Conservation (phyloP, 2,113 vertebrate species). For the Aptenodytes patagonicus region DNA sequence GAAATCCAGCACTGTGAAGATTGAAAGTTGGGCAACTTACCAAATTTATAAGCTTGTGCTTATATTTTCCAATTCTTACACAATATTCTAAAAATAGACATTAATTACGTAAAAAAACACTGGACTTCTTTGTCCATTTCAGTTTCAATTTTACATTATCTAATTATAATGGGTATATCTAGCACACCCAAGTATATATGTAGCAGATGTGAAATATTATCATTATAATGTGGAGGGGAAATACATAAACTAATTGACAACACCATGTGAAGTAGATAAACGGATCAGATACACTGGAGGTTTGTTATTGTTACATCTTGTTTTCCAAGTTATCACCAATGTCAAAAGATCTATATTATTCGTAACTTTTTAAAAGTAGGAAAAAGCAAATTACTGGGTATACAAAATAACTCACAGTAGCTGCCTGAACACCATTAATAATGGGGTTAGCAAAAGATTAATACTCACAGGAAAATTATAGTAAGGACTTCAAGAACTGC, state of each 20-base stretch:
- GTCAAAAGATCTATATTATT: neutral
- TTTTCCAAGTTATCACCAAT: neutral
- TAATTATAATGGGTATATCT: neutral
- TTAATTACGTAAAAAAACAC: neutral
- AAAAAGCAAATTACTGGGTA: neutral
- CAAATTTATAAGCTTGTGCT: neutral
- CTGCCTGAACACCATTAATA: neutral
- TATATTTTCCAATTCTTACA: neutral
- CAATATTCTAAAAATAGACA: neutral
- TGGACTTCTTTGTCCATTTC: neutral
- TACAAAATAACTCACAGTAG: neutral
- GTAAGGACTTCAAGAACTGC: neutral
- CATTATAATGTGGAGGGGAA: neutral
- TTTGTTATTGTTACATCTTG: neutral
- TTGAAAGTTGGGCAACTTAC: neutral
- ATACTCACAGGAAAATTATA: neutral
- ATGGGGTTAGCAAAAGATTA: neutral
- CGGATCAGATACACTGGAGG: neutral
- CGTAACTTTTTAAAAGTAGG: neutral
- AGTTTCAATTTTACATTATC: neutral
- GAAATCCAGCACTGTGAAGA: neutral
- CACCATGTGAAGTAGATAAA: neutral
- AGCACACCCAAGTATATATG: neutral
- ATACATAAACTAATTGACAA: neutral
- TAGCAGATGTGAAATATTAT: neutral